Base-by-base conservation (phyloP, 2,113 vertebrate species). In the Larimichthys crocea region DNA sequence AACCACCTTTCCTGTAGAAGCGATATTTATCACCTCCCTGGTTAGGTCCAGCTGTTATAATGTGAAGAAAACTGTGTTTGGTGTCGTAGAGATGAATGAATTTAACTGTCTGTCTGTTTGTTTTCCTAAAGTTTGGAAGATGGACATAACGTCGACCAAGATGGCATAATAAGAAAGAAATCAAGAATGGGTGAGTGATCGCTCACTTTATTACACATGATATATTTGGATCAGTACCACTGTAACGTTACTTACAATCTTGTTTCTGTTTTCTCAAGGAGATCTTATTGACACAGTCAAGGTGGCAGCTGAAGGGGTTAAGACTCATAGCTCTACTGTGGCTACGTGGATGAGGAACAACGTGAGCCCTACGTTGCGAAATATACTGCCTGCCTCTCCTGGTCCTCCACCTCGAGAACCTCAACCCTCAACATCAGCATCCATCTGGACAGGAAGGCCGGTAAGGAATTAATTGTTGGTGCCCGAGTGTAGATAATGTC, bases 241-340 rank as follows among this genome's bases (percentile, higher is more conserved):
- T 17, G 0, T 8, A 1, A 10, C 1, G 0, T 1, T 14, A n/a
- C 44, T 77, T 50, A 71, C 22, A n/a, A 3, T 48, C 2, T 31
- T 67, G 11, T 42, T 61, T 56, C 2, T 24, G 0, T 63, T 81
- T 20, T 62, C 6, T 53, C 2, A n/a, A 96, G 95, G 92, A 31
- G 92, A 95, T 80, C 71, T 95, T 52, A 90, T 96, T 77, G 94
- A 94, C 79, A 83, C 93, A 1, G 88, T 95, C 62, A 95, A 94
- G 86, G 88, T 53, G 44, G 93, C 95, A 50, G 95, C 95, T 9
- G 93, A 95, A 80, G 95, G 94, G 3, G 86, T 96, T 16, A 95
- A 92, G 81, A 94, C 44, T 76, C 94, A 94, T 14, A 93, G 95
- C 67, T 91, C 92, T 5, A 93, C 16, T 70, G 84, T 95, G 75